Evolutionary conservation across 2,797 vertebrate genomes (phyloP).

Genomic region (Podarcis siculus): DNA sequence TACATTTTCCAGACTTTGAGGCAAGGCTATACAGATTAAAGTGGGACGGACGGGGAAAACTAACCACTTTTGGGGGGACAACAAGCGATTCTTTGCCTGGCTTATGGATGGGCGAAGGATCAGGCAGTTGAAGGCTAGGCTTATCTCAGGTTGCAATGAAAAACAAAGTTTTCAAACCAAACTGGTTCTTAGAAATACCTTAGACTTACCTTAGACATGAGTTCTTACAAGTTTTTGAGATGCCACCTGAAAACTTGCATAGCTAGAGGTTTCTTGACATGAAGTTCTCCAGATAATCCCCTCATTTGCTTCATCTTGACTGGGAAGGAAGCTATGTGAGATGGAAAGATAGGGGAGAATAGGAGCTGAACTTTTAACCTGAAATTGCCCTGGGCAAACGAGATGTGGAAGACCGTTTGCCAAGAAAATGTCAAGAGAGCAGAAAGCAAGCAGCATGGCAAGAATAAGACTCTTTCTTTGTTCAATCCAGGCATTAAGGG

Average conservation of each 20-base stretch:
- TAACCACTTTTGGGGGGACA: background rate
- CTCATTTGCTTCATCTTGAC: background rate
- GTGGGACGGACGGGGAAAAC: background rate
- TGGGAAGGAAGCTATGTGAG: background rate
- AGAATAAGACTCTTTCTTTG: background rate
- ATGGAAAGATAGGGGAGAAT: background rate
- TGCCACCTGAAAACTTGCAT: background rate
- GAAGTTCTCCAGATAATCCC: background rate
- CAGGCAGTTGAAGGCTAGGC: background rate
- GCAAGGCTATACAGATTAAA: background rate
- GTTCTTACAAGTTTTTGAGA: background rate
- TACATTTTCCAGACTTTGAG: background rate
- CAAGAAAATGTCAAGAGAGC: background rate
- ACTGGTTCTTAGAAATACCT: background rate
- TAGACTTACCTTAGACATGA: no score
- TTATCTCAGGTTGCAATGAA: background rate
- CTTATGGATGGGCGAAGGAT: background rate
- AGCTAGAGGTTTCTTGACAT: background rate
- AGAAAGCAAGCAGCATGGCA: background rate
- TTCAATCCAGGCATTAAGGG: background rate
- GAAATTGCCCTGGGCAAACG: background rate
- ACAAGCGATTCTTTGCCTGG: background rate
- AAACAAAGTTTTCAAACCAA: background rate
- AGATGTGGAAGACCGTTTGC: background rate
- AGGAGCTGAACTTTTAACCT: background rate